These are phyloP conservation scores for Struthidea cinerea DNA, from an alignment of 2,113 vertebrate genomes.

Conservation along the genomic window DNA sequence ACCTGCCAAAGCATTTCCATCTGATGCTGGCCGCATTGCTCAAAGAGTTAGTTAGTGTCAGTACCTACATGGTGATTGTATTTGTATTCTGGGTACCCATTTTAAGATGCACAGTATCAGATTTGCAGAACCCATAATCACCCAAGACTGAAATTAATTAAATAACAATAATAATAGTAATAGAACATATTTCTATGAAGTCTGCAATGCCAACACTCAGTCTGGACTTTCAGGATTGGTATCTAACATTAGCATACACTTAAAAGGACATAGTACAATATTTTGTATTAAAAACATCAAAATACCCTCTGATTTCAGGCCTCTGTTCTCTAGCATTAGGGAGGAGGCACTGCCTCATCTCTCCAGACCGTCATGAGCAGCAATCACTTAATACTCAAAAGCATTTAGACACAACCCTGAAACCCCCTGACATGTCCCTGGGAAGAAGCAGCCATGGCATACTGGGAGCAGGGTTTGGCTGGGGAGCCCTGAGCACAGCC, in stretches of 20 bases:
- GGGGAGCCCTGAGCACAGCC: no score
- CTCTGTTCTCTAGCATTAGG: background rate
- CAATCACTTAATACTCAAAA: background rate
- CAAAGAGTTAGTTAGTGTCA: background rate
- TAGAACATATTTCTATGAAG: background rate
- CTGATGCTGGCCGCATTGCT: background rate
- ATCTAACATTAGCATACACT: background rate
- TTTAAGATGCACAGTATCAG: background rate
- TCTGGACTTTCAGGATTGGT: background rate
- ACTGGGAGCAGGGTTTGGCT: background rate
- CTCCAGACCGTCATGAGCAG: background rate
- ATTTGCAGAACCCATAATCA: background rate
- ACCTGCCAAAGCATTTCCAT: background rate
- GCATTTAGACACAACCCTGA: background rate
- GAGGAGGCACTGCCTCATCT: background rate
- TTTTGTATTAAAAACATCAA: background rate
- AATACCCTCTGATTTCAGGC: background rate
- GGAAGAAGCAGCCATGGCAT: background rate
- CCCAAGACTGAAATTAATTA: background rate
- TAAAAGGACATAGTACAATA: background rate
- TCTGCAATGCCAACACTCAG: background rate
- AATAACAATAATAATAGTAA: background rate
- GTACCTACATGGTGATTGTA: no score
- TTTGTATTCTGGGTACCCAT: background rate
- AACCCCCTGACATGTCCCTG: accelerated